Percentiles rank a stretch among this genome's conserved stretches.
phyloP scores from a whole-genome alignment of 2,888 invertebrate genomes.

The Microdon myrmicae region DNA sequence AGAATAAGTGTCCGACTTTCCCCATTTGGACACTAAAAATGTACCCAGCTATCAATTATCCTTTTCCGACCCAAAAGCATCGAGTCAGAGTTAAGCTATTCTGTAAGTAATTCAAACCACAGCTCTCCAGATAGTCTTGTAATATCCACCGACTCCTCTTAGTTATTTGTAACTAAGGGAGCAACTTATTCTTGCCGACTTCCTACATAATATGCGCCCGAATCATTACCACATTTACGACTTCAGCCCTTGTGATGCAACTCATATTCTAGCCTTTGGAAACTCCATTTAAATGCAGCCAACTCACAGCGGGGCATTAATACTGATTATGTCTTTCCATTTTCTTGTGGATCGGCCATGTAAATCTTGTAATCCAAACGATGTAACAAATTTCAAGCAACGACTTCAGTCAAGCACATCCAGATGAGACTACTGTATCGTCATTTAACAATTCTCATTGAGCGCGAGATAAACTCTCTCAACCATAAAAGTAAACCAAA shows the following conservation, averaged over 20 bases:
- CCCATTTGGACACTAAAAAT: no score
- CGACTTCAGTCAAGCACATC: conserved; percentile 22
- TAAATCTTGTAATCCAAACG: conserved; percentile 27
- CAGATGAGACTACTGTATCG: conserved; percentile 42
- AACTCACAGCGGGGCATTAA: conserved; percentile 40
- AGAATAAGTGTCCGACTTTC: no score
- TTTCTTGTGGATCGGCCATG: conserved; percentile 27
- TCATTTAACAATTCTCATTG: conserved; percentile 43
- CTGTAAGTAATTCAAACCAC: no score
- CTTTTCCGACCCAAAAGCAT: no score
- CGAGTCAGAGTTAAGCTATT: no score
- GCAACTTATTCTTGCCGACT: no score
- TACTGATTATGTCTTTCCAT: conserved; percentile 40
- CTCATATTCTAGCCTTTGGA: conserved; percentile 43
- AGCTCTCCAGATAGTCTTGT: no score
- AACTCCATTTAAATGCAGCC: conserved; percentile 35
- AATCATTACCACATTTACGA: conserved; percentile 26
- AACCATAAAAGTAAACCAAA: conserved; percentile 49
- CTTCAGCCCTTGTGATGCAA: conserved; percentile 9
- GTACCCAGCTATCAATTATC: no score
- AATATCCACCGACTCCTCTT: no score
- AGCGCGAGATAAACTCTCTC: conserved; percentile 39
- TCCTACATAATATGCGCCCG: conserved; percentile 16
- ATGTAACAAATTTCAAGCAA: conserved; percentile 28
- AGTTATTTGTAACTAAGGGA: no score